Conservation (phyloP, 2,888 invertebrate genomes). For the Drosophila kuntzei region DNA sequence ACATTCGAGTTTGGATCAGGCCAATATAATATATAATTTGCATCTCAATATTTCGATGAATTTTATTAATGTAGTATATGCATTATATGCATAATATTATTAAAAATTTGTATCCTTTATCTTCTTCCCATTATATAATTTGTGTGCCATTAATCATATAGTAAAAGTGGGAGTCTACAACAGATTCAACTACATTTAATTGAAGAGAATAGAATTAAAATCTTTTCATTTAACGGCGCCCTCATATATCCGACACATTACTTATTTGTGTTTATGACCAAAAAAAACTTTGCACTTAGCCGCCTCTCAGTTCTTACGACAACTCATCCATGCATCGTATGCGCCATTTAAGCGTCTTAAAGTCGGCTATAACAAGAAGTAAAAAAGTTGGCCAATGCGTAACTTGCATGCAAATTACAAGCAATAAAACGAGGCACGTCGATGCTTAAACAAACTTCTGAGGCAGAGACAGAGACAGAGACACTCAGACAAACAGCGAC, state of each 20-base stretch:
- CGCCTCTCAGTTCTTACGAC: constrained; percentile 11
- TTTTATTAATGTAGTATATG: too few relatives aligned
- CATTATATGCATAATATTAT: too few relatives aligned
- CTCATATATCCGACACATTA: constrained; percentile 1
- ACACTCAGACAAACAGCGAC: constrained; percentile 35
- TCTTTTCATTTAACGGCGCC: constrained; percentile 15
- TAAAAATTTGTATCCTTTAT: not conserved
- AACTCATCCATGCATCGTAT: constrained; percentile 53
- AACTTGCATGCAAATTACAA: constrained; percentile 79
- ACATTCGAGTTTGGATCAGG: too few relatives aligned
- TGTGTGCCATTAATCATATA: not conserved
- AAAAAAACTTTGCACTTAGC: constrained; percentile 54
- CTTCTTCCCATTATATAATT: not conserved
- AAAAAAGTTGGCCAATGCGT: constrained; percentile 52
- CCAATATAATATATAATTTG: too few relatives aligned
- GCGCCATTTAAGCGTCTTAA: constrained; percentile 71
- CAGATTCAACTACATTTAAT: not conserved
- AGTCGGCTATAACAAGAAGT: constrained; percentile 60
- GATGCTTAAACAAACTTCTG: constrained; percentile 67
- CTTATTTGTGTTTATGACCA: constrained; percentile 8
- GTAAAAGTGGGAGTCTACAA: not conserved
- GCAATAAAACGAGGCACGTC: constrained; percentile 77
- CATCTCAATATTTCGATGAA: too few relatives aligned
- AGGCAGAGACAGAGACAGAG: constrained; percentile 5
- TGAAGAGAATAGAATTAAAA: not conserved